phyloP scores from a whole-genome alignment of 1,140 invertebrate genomes.

The Globodera rostochiensis region DNA sequence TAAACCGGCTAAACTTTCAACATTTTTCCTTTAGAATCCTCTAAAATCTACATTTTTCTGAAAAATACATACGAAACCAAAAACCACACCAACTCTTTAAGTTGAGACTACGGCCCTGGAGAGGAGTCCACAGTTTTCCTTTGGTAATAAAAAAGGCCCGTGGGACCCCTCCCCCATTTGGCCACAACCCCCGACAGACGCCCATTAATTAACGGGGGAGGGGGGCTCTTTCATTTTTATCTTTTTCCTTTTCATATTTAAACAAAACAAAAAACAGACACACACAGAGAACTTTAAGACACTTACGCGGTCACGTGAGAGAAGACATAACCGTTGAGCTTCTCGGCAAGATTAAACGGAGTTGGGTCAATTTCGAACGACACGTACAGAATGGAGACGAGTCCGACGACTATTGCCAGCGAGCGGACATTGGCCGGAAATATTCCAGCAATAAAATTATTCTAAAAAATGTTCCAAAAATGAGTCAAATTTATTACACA shows the following conservation, averaged over 20 bases:
- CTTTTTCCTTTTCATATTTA: too few relatives aligned
- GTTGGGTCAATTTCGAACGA: conserved; percentile 75
- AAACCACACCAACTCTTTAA: too few relatives aligned
- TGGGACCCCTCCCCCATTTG: not conserved
- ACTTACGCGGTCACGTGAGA: conserved; percentile 60
- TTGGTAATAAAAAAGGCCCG: too few relatives aligned
- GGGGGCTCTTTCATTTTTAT: too few relatives aligned
- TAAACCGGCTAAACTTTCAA: not conserved
- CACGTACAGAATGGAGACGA: conserved; percentile 77
- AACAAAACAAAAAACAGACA: too few relatives aligned
- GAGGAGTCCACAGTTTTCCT: too few relatives aligned
- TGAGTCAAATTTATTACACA: not conserved
- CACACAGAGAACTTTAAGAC: too few relatives aligned
- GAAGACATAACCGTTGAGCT: conserved; percentile 62
- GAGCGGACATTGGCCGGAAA: conserved; percentile 89
- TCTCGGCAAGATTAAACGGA: conserved; percentile 66
- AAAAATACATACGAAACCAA: too few relatives aligned
- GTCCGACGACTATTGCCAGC: conserved; percentile 77
- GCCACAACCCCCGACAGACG: not conserved
- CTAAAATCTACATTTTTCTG: not conserved
- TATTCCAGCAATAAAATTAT: conserved; percentile 88
- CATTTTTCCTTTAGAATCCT: not conserved
- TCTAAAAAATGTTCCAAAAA: conserved; percentile 73
- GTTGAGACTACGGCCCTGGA: too few relatives aligned
- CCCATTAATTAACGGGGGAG: too few relatives aligned